A percentile compares a stretch with the other conserved stretches of the same genome.
Evolutionary conservation across 1,140 invertebrate species (phyloP).

Genomic region (Micrasema longulum): DNA sequence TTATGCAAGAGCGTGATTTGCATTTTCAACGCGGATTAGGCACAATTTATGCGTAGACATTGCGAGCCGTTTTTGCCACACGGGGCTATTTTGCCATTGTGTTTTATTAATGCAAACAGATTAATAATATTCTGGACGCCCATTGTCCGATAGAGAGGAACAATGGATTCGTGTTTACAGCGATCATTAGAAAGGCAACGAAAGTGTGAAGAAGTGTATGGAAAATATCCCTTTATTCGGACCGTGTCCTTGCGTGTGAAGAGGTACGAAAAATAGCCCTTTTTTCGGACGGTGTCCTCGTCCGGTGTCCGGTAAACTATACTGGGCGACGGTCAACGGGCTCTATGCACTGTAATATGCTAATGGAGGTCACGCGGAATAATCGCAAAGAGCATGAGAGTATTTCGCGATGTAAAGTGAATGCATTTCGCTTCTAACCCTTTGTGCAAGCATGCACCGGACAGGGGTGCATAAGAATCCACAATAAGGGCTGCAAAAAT

Average conservation of each 20-base stretch:
- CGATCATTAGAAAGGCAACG: conserved; percentile 33
- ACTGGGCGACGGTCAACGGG: conserved; percentile 17
- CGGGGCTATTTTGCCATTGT: conserved; percentile 9
- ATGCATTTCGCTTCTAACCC: conserved; percentile 26
- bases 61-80: not conserved
- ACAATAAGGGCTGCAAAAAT: not conserved
- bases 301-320: conserved; percentile 22
- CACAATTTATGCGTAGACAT: conserved; percentile 11
- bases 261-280: not conserved
- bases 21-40: conserved; percentile 24
- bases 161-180: conserved; percentile 18
- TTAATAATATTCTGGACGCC: conserved; percentile 32
- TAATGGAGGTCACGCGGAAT: conserved; percentile 52
- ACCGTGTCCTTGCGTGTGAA: not conserved
- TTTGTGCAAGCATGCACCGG: conserved; percentile 5
- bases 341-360: conserved; percentile 41
- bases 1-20: not conserved
- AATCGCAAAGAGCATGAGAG: conserved; percentile 54
- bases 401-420: conserved; percentile 48
- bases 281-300: too few species aligned
- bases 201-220: not conserved
- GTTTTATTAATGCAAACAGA: conserved; percentile 42
- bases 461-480: not conserved
- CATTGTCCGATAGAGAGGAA: conserved; percentile 25
- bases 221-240: too few species aligned